Conservation (phyloP, 2,113 vertebrate genomes). For the Mastomys coucha region DNA sequence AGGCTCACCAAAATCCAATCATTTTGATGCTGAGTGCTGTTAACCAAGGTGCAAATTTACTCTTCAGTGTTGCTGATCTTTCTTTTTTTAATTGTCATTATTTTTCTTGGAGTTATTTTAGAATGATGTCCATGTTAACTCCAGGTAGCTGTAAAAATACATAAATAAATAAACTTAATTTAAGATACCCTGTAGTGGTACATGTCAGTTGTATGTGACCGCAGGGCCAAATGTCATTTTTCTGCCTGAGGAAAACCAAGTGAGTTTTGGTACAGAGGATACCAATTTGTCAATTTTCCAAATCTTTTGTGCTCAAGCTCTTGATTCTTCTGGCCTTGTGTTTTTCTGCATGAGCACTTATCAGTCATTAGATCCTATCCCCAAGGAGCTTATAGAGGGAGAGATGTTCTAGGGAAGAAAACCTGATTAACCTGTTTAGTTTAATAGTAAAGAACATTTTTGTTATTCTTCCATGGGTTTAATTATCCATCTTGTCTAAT, state of each 20-base stretch:
- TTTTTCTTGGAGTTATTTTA: constrained; percentile 42
- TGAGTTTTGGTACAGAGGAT: neutral
- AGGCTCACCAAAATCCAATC: neutral
- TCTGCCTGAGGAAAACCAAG: constrained; percentile 14
- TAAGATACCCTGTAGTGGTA: constrained; percentile 29
- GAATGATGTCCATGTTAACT: constrained; percentile 28
- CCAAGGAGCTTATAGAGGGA: neutral
- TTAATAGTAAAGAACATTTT: constrained; percentile 47
- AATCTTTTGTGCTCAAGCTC: constrained; percentile 5
- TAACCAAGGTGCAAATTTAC: constrained; percentile 31
- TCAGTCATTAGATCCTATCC: neutral
- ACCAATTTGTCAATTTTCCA: constrained; percentile 8
- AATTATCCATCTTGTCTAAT: constrained; percentile 65
- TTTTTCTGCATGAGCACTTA: neutral
- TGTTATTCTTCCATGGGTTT: constrained; percentile 51
- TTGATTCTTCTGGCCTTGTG: constrained; percentile 13
- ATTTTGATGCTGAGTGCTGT: constrained; percentile 15
- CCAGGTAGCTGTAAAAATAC: constrained; percentile 36
- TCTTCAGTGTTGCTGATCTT: constrained; percentile 40
- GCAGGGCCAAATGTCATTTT: neutral
- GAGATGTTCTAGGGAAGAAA: neutral
- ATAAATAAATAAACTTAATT: neutral
- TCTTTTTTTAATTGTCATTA: constrained; percentile 14
- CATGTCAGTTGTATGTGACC: neutral
- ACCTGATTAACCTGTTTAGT: neutral